phyloP scores from a whole-genome alignment of 2,797 vertebrate genomes.

The Phrynocephalus forsythii region DNA sequence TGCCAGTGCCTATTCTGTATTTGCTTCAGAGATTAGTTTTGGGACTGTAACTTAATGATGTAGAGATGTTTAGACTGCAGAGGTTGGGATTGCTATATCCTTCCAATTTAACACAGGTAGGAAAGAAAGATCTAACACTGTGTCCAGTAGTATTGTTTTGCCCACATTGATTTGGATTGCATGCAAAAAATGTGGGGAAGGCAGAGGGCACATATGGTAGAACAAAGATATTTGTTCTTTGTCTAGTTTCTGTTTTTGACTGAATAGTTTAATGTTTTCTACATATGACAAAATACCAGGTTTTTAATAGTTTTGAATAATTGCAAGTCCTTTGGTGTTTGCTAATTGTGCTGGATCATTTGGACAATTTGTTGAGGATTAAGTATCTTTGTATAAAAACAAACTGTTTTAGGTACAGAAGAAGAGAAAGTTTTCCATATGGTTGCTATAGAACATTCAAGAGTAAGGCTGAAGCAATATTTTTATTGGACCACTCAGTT shows the following conservation, averaged over 20 bases:
- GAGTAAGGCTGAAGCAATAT: too few species aligned
- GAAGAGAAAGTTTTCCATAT: too few species aligned
- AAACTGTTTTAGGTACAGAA: neutral
- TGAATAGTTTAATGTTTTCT: neutral
- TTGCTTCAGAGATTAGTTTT: slow-evolving; percentile 59
- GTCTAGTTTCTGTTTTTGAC: neutral
- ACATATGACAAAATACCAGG: neutral
- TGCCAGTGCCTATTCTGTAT: slow-evolving; percentile 53
- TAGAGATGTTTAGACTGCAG: slow-evolving; percentile 14
- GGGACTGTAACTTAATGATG: slow-evolving; percentile 52
- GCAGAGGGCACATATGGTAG: neutral
- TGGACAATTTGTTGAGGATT: neutral
- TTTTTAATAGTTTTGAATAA: slow-evolving; percentile 1
- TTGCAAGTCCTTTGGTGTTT: neutral
- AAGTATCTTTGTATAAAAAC: neutral
- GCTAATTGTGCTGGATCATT: neutral
- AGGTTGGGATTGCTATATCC: neutral
- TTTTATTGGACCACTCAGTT: too few species aligned
- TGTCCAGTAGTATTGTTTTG: neutral
- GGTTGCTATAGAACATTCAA: too few species aligned
- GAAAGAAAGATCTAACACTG: neutral
- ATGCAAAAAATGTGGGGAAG: neutral
- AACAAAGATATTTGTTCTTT: slow-evolving; percentile 3
- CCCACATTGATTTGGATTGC: neutral
- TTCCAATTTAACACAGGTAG: slow-evolving; percentile 28